Conservation (phyloP, 2,888 invertebrate species). For the Epinotia nisella region DNA sequence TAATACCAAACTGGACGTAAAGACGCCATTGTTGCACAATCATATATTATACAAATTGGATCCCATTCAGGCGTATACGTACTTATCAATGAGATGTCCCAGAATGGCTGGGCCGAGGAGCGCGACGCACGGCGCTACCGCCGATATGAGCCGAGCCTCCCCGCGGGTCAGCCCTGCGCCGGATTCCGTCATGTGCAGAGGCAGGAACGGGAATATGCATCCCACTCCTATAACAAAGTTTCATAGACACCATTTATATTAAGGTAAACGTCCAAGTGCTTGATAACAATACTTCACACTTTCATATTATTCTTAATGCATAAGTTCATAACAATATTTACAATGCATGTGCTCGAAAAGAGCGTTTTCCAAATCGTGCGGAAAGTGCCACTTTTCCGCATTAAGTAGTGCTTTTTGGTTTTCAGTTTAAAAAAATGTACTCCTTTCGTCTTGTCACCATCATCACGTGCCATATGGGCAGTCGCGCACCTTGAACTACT, state of each 20-base stretch:
- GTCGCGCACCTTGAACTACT: not conserved
- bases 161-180: conserved; percentile 89
- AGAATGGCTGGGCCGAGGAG: conserved; percentile 91
- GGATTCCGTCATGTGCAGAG: conserved; percentile 88
- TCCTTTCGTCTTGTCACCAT: not conserved
- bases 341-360: too few species aligned
- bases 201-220: conserved; percentile 92
- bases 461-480: not conserved
- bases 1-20: conserved; percentile 1
- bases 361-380: too few species aligned
- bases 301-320: too few species aligned
- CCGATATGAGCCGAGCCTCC: conserved; percentile 91
- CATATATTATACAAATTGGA: conserved; percentile 7
- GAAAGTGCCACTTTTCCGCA: too few species aligned
- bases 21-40: conserved; percentile 15
- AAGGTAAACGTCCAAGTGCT: too few species aligned
- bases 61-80: conserved; percentile 63
- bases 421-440: too few species aligned
- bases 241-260: not conserved
- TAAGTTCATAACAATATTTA: too few species aligned
- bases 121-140: conserved; percentile 91
- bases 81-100: conserved; percentile 91
- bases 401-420: too few species aligned
- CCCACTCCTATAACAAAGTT: conserved; percentile 87
- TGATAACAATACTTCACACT: too few species aligned